phyloP scores from a whole-genome alignment of 2,888 invertebrate species.

The Amblyjoppa proteus region DNA sequence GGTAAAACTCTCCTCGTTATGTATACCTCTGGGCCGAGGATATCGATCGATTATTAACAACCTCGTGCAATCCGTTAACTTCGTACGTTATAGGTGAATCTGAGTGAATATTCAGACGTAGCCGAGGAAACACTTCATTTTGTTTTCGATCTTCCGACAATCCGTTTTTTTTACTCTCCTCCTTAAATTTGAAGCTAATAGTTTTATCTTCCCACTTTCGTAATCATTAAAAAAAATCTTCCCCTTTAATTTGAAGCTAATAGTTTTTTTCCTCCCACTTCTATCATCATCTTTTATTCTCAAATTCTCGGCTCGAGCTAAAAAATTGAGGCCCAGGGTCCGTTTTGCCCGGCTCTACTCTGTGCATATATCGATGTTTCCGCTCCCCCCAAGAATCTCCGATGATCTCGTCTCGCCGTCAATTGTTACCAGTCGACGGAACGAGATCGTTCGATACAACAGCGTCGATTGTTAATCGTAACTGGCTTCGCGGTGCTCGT shows the following conservation, averaged over 20 bases:
- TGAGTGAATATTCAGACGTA: constrained; percentile 33
- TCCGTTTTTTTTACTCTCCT: background rate
- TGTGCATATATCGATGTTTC: constrained; percentile 14
- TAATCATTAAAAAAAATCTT: background rate
- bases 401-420: constrained; percentile 58
- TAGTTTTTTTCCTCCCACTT: too few relatives aligned
- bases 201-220: background rate
- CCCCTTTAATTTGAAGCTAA: too few relatives aligned
- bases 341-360: background rate
- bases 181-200: background rate
- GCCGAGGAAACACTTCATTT: background rate
- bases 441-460: constrained; percentile 53
- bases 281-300: background rate
- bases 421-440: constrained; percentile 50
- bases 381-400: constrained; percentile 35
- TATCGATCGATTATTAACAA: constrained; percentile 63
- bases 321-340: too few relatives aligned
- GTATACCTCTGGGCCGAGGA: constrained; percentile 34
- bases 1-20: constrained; percentile 71
- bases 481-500: constrained; percentile 38
- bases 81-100: constrained; percentile 1
- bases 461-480: constrained; percentile 57
- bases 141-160: background rate
- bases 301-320: too few relatives aligned
- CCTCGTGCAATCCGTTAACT: constrained; percentile 17